phyloP scores from a whole-genome alignment of 2,888 invertebrate species.

The Drosophila melanosoma region DNA sequence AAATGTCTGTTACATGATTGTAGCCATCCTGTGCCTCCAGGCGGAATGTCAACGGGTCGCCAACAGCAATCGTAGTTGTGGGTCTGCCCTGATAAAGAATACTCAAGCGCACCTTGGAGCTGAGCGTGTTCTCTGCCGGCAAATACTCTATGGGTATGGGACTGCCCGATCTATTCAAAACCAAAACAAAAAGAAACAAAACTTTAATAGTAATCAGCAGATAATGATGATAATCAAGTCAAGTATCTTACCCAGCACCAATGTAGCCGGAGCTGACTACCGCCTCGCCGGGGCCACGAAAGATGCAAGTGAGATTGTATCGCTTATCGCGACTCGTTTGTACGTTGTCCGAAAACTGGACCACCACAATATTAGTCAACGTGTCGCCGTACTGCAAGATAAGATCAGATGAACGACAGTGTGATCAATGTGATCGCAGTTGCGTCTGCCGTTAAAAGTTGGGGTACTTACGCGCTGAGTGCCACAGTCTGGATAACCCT shows the following conservation, averaged over 20 bases:
- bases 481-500: slow-evolving; percentile 97
- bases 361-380: slow-evolving; percentile 96
- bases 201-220: slow-evolving; percentile 16
- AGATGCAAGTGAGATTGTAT: slow-evolving; percentile 96
- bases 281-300: slow-evolving; percentile 96
- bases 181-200: neutral
- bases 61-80: slow-evolving; percentile 96
- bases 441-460: neutral
- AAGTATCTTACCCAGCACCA: slow-evolving; percentile 91
- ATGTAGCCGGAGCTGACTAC: slow-evolving; percentile 97
- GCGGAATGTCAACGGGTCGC: slow-evolving; percentile 95
- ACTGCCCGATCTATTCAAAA: slow-evolving; percentile 91
- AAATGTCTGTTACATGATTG: slow-evolving; percentile 94
- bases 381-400: slow-evolving; percentile 92
- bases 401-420: slow-evolving; percentile 1
- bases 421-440: slow-evolving; percentile 28
- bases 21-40: slow-evolving; percentile 95
- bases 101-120: slow-evolving; percentile 92
- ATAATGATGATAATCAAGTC: slow-evolving; percentile 12
- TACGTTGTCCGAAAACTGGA: slow-evolving; percentile 96
- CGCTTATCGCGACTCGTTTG: slow-evolving; percentile 96
- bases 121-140: slow-evolving; percentile 95
- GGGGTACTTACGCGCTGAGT: slow-evolving; percentile 89
- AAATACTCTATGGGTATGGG: slow-evolving; percentile 96
- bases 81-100: slow-evolving; percentile 96